phyloP scores from a whole-genome alignment of 2,888 invertebrate species.

The Parascotia fuliginaria region DNA sequence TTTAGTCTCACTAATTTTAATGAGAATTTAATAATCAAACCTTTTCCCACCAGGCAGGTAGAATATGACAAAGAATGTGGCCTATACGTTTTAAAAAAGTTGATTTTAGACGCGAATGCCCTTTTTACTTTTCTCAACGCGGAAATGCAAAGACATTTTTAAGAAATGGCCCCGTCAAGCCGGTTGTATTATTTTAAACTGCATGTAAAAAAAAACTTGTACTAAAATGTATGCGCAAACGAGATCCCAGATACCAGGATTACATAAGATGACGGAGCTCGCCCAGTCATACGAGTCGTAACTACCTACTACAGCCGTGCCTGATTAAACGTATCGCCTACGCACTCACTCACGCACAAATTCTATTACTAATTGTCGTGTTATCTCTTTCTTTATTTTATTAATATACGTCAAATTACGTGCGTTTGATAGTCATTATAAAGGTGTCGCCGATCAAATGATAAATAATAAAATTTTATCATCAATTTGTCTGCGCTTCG shows the following conservation, averaged over 20 bases:
- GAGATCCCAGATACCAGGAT: constrained; percentile 78
- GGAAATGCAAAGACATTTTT: constrained; percentile 81
- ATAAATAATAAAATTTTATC: constrained; percentile 52
- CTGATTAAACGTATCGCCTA: constrained; percentile 68
- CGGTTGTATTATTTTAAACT: constrained; percentile 78
- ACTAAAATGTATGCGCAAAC: constrained; percentile 83
- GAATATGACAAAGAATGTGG: constrained; percentile 16
- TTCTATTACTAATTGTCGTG: constrained; percentile 61
- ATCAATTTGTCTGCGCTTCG: constrained; percentile 55
- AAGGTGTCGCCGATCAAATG: constrained; percentile 45
- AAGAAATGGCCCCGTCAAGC: constrained; percentile 74
- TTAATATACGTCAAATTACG: constrained; percentile 44
- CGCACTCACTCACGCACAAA: constrained; percentile 57
- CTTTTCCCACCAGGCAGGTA: not conserved
- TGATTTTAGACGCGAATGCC: constrained; percentile 70
- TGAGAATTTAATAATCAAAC: not conserved
- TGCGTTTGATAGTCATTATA: constrained; percentile 32
- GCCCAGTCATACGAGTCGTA: constrained; percentile 63
- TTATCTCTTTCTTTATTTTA: constrained; percentile 64
- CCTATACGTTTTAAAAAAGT: constrained; percentile 25
- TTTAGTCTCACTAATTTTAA: not conserved
- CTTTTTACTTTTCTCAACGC: constrained; percentile 77
- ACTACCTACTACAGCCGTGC: constrained; percentile 56
- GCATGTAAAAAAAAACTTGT: constrained; percentile 70
- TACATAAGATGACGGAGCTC: constrained; percentile 64